Evolutionary conservation across 2,888 invertebrate genomes (phyloP).

Genomic region (Clistopyga incitator): DNA sequence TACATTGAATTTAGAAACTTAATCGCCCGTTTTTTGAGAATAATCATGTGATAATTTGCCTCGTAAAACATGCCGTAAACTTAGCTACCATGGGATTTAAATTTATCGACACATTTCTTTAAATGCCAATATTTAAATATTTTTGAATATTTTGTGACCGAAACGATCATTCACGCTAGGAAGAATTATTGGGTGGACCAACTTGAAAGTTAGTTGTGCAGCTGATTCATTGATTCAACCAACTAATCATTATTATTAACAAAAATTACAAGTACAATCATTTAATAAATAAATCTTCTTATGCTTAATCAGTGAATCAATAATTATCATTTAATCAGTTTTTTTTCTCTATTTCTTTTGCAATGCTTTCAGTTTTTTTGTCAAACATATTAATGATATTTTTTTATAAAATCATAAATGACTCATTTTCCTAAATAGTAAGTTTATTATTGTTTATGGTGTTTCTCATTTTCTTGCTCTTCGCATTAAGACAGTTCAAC

Average conservation of each 20-base stretch:
- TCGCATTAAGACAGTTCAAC: not conserved
- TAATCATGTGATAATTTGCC: not conserved
- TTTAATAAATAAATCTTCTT: too few relatives aligned
- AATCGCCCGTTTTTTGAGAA: not conserved
- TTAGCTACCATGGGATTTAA: not conserved
- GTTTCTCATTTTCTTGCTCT: not conserved
- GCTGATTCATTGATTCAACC: not conserved
- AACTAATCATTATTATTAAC: not conserved
- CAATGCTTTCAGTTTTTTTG: too few relatives aligned
- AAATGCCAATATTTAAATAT: conserved; percentile 1
- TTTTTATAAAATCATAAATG: too few relatives aligned
- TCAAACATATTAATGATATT: too few relatives aligned
- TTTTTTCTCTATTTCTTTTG: too few relatives aligned
- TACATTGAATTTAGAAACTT: not conserved
- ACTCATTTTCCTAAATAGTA: too few relatives aligned
- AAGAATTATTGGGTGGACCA: not conserved
- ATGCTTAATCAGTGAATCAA: too few relatives aligned
- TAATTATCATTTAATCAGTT: too few relatives aligned
- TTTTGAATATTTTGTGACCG: not conserved
- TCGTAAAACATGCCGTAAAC: not conserved
- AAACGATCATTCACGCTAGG: not conserved
- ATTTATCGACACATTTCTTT: not conserved
- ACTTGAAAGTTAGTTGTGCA: not conserved
- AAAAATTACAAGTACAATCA: too few relatives aligned
- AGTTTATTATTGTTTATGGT: not conserved